phyloP scores from a whole-genome alignment of 92 coral and sea anemone genomes.

The Phenganax subtilis region DNA sequence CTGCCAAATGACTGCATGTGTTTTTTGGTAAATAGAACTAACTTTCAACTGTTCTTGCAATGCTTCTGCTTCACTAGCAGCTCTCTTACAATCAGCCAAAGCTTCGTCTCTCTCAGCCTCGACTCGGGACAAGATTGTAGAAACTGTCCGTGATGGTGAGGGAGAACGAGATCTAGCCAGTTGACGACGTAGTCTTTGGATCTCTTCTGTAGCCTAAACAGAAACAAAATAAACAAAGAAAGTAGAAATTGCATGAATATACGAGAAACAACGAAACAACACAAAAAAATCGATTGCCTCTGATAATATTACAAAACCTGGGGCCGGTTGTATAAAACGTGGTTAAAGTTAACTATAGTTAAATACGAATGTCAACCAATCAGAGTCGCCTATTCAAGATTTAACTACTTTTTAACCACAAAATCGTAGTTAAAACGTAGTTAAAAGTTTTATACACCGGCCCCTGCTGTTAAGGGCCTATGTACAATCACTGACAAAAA shows the following conservation, averaged over 20 bases:
- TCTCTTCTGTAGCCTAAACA: slow-evolving; percentile 81
- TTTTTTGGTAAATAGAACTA: neutral
- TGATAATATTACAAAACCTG: too few species aligned
- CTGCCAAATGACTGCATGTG: neutral
- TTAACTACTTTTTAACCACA: too few species aligned
- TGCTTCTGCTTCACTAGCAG: slow-evolving; percentile 66
- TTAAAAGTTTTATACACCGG: too few species aligned
- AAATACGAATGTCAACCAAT: too few species aligned
- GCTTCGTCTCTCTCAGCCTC: slow-evolving; percentile 95
- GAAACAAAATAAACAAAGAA: neutral
- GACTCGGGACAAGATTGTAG: slow-evolving; percentile 74
- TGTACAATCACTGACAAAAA: too few species aligned
- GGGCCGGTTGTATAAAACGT: too few species aligned
- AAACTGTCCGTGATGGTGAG: slow-evolving; percentile 95
- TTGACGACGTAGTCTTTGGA: slow-evolving; percentile 90
- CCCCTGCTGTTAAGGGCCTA: too few species aligned
- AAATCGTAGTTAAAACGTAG: too few species aligned
- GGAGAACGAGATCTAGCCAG: slow-evolving; percentile 85
- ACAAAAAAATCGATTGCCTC: too few species aligned
- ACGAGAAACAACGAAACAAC: neutral
- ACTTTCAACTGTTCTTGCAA: slow-evolving; percentile 89
- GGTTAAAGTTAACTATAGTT: too few species aligned
- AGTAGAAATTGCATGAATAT: neutral
- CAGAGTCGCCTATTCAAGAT: too few species aligned
- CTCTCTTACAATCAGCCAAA: slow-evolving; percentile 71